Evolutionary conservation across 1,140 invertebrate species (phyloP), one percentile per base, ranked within the genome.

Genomic region (Zaprionus lachaisei): DNA sequence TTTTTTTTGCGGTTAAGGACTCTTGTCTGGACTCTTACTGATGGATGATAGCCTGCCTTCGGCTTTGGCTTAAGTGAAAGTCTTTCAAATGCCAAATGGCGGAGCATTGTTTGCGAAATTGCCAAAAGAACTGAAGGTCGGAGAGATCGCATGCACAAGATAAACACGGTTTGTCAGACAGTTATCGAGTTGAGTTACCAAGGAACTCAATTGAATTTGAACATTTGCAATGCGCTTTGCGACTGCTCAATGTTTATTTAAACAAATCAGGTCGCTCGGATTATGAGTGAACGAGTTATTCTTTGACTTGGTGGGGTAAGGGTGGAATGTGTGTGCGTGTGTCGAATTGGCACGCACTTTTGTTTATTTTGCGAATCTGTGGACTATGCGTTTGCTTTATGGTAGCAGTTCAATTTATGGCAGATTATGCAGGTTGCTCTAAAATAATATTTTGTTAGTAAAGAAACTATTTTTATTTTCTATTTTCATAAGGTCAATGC

Each of bases 1-100:
- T 89, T 87, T 79, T 79, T 87, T 72, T 80, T 71, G 56, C 47
- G 71, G 72, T 69, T 79, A 81, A 81, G 77, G 63, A 67, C 78
- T 68, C 54, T 77, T 61, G 56, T 67, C 64, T 60, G 67, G 41
- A 20, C 24, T 63, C 15, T 47, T 26, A 34, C 54, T 69, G 74
- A 73, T 77, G 68, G 56, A 68, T 80, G 64, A 11, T 14, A 24
- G 20, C 47, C 66, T 34, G 69, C 38, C 67, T 64, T 47, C 37
- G 34, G 47, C 65, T 72, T 47, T 31, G 47, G 56, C 65, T 73
- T 79, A 89, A 83, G 80, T 81, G 78, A 73, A 87, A 79, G 72
- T 72, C 62, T 64, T 62, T 70, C 20, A 47, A 65, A 61, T 57
- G 68, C 14, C 56, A 17, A 47, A 47, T 47, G n/a, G 41, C 41